Evolutionary conservation across 1,140 invertebrate species (phyloP).

Genomic region (Batillaria attramentaria): DNA sequence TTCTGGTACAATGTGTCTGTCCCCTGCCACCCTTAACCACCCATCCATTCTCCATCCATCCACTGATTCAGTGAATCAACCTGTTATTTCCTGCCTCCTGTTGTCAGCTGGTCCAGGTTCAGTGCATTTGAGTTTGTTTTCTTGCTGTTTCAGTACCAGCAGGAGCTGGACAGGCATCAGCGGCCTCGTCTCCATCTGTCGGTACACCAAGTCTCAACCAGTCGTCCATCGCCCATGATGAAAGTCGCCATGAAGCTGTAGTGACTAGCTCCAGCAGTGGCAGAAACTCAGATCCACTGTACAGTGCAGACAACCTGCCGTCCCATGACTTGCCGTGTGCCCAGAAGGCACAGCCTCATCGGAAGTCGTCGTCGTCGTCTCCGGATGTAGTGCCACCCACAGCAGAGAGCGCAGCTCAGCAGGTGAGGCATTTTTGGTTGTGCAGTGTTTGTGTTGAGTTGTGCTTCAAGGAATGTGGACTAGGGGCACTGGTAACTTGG

Average conservation of each 20-base stretch:
- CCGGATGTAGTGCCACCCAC: background rate
- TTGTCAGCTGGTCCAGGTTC: too few relatives aligned
- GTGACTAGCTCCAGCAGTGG: conserved; percentile 39
- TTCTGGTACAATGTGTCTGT: too few relatives aligned
- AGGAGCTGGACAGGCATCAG: background rate
- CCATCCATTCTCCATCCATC: too few relatives aligned
- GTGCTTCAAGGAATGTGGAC: too few relatives aligned
- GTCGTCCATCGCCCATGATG: conserved; percentile 40
- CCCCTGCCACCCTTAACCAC: too few relatives aligned
- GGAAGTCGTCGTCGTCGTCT: background rate
- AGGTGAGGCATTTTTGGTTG: background rate
- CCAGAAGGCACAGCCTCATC: background rate
- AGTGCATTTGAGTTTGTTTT: too few relatives aligned
- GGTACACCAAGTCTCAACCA: conserved; percentile 34
- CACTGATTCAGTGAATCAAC: too few relatives aligned
- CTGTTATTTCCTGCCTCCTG: too few relatives aligned
- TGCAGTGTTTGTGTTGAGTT: conserved; percentile 5
- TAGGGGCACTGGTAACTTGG: too few relatives aligned
- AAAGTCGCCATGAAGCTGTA: conserved; percentile 38
- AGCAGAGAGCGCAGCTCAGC: background rate
- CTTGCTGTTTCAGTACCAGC: too few relatives aligned
- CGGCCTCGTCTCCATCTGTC: background rate
- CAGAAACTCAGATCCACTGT: conserved; percentile 13
- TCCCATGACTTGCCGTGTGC: background rate
- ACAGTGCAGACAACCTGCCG: conserved; percentile 14